Evolutionary conservation across 2,888 invertebrate species (phyloP).

Genomic region (Autographa pulchrina): DNA sequence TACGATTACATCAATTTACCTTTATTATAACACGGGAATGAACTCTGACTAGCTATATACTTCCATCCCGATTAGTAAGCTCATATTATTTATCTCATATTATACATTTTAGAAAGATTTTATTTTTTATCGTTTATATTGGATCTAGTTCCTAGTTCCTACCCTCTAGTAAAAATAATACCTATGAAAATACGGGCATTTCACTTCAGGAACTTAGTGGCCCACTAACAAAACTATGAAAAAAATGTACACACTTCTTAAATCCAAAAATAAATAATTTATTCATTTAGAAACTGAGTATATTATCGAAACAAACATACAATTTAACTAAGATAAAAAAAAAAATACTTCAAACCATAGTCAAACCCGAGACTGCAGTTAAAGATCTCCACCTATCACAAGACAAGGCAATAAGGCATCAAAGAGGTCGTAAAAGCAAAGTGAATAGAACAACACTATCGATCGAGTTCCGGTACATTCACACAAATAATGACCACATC

Average conservation of each 20-base stretch:
- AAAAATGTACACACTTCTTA: too few species aligned
- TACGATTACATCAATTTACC: not conserved
- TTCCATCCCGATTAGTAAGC: not conserved
- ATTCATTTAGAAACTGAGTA: too few species aligned
- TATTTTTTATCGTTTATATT: too few species aligned
- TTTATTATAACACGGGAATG: not conserved
- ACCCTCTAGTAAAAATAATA: too few species aligned
- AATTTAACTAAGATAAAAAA: too few species aligned
- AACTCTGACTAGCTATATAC: not conserved
- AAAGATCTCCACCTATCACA: not conserved
- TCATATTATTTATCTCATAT: not conserved
- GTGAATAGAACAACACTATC: not conserved
- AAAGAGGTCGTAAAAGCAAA: not conserved
- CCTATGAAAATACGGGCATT: too few species aligned
- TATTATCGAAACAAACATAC: too few species aligned
- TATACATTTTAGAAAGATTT: not conserved
- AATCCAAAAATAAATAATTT: too few species aligned
- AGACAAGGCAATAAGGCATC: not conserved
- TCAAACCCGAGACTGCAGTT: not conserved
- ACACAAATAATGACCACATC: conserved; percentile 10
- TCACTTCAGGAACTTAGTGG: too few species aligned
- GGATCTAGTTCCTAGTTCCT: too few species aligned
- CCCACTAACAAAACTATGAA: too few species aligned
- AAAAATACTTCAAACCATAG: not conserved
- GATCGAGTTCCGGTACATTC: conserved; percentile 7